phyloP scores from a whole-genome alignment of 2,797 vertebrate genomes.

The Pseudochromis fuscus region DNA sequence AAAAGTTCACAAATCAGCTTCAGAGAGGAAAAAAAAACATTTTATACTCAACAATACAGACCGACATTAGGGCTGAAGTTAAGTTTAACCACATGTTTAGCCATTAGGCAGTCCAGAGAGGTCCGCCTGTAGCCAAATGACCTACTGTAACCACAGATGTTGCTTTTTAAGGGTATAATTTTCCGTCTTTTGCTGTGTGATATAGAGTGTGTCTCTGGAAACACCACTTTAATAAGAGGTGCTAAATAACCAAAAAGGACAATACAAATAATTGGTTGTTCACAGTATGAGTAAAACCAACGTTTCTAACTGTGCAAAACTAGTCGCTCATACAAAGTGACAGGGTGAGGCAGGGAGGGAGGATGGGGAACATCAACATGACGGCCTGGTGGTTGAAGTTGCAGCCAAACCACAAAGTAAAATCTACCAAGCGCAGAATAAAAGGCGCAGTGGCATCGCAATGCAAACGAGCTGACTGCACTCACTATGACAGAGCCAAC shows the following conservation, averaged over 20 bases:
- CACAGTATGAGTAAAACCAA: conserved; percentile 82
- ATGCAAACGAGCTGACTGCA: conserved; percentile 69
- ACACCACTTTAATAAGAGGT: neutral
- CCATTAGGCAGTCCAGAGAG: neutral
- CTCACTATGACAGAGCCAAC: conserved; percentile 41
- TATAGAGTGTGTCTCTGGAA: neutral
- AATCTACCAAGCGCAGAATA: conserved; percentile 68
- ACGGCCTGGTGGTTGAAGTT: conserved; percentile 60
- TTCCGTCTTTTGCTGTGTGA: neutral
- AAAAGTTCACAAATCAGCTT: conserved; percentile 5
- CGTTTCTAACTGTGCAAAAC: conserved; percentile 84
- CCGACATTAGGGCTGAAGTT: neutral
- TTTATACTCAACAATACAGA: neutral
- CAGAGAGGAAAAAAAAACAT: neutral
- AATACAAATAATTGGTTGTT: conserved; percentile 83
- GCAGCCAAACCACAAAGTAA: conserved; percentile 79
- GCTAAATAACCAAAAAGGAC: neutral
- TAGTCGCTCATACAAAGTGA: conserved; percentile 60
- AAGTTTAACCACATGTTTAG: neutral
- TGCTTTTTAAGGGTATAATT: neutral
- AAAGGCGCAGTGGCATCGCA: conserved; percentile 67
- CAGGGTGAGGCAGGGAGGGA: conserved; percentile 6
- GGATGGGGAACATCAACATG: conserved; percentile 20
- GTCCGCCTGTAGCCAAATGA: neutral
- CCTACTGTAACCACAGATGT: neutral